Conservation (phyloP, 2,888 invertebrate genomes). For the Melinaea marsaeus region DNA sequence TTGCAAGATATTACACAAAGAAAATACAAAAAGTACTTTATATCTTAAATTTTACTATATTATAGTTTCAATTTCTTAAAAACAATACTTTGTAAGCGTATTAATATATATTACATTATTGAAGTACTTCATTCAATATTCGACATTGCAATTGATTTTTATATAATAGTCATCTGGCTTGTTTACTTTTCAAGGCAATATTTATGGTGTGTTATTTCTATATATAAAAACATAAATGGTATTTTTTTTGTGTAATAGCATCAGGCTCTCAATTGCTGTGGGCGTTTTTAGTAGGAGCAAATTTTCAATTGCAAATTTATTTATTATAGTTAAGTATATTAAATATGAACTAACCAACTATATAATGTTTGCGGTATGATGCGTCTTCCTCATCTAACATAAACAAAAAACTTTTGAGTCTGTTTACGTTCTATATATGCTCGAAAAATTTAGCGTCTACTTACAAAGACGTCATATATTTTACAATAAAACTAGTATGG, state of each 20-base stretch:
- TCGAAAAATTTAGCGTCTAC: conserved; percentile 73
- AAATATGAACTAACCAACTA: too few relatives aligned
- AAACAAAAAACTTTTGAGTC: conserved; percentile 74
- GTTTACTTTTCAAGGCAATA: too few relatives aligned
- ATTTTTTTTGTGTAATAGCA: conserved; percentile 54
- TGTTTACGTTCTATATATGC: conserved; percentile 74
- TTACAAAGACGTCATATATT: conserved; percentile 63
- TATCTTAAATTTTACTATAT: too few relatives aligned
- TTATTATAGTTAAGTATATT: too few relatives aligned
- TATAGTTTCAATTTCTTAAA: too few relatives aligned
- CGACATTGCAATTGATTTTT: too few relatives aligned
- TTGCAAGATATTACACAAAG: conserved; percentile 9
- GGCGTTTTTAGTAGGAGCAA: conserved; percentile 62
- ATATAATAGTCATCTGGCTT: background rate
- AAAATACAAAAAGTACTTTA: conserved; percentile 6
- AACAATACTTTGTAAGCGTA: too few relatives aligned
- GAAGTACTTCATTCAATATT: too few relatives aligned
- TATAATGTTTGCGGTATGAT: conserved; percentile 55
- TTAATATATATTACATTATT: too few relatives aligned
- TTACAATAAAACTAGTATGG: too few relatives aligned
- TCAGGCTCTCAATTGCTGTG: conserved; percentile 61
- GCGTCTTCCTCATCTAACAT: conserved; percentile 69
- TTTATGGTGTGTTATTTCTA: too few relatives aligned
- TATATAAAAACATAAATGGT: conserved; percentile 10
- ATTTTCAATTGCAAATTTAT: conserved; percentile 56